Percentiles rank a stretch among this genome's conserved stretches.
These are phyloP conservation scores for Tetrapedia diversipes DNA, from an alignment of 2,888 invertebrate species.

Conservation along the genomic window DNA sequence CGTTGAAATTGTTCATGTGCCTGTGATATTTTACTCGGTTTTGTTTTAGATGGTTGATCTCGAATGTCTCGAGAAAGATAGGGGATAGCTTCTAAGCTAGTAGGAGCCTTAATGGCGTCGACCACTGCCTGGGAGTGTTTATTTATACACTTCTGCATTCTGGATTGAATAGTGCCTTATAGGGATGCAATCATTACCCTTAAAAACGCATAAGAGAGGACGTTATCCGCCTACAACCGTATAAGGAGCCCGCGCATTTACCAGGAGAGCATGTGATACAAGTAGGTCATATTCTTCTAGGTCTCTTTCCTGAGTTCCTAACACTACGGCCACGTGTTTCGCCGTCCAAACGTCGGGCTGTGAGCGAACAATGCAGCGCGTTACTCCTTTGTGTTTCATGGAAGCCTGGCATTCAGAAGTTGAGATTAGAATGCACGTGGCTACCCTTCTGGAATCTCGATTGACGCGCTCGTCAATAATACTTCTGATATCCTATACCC, in stretches of 20 bases:
- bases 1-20: no score
- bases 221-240: constrained; percentile 80
- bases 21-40: no score
- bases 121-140: no score
- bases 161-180: no score
- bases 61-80: no score
- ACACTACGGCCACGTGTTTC: constrained; percentile 78
- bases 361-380: constrained; percentile 49
- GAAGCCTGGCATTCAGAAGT: constrained; percentile 70
- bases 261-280: constrained; percentile 68
- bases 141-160: no score
- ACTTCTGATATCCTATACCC: constrained; percentile 29
- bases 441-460: constrained; percentile 73
- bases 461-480: constrained; percentile 32
- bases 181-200: no score
- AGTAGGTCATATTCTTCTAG: constrained; percentile 49
- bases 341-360: constrained; percentile 66
- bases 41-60: no score
- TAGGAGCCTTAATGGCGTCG: no score
- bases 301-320: constrained; percentile 67
- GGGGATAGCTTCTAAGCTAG: no score
- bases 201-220: no score
- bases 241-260: constrained; percentile 82
- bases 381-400: constrained; percentile 59
- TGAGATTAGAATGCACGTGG: constrained; percentile 82